Percentiles rank a stretch among this genome's conserved stretches.
These are phyloP conservation scores for Distichodus sexfasciatus DNA, from an alignment of 2,797 vertebrate genomes.

Conservation along the genomic window DNA sequence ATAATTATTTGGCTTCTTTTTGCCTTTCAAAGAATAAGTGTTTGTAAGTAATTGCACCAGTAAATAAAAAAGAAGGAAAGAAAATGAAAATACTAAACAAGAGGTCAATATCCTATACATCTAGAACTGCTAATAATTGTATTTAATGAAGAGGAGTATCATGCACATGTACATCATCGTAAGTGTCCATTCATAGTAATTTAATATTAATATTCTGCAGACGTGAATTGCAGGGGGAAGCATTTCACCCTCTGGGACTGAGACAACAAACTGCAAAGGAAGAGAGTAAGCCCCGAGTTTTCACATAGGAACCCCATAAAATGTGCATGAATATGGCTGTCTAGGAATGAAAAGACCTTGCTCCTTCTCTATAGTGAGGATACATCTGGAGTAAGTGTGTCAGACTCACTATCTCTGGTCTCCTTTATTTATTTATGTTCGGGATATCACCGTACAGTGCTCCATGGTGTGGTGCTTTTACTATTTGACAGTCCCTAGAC, in stretches of 20 bases:
- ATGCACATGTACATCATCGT: background rate
- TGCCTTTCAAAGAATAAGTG: too few relatives aligned
- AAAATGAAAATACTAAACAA: too few relatives aligned
- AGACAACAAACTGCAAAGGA: background rate
- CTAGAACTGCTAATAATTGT: background rate
- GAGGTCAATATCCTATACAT: background rate
- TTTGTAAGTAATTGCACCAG: too few relatives aligned
- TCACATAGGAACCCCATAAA: slow-evolving; percentile 69
- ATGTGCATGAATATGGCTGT: slow-evolving; percentile 75
- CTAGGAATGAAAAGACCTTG: slow-evolving; percentile 66
- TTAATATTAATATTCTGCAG: background rate
- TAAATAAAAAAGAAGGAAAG: too few relatives aligned
- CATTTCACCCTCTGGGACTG: background rate
- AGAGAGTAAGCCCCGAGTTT: slow-evolving; percentile 39
- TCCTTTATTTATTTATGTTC: slow-evolving; percentile 64
- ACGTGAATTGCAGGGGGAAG: background rate
- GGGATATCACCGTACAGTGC: slow-evolving; percentile 20
- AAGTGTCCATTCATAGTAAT: background rate
- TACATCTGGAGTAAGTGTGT: slow-evolving; percentile 15
- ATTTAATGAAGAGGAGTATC: background rate
- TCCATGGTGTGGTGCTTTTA: slow-evolving; percentile 9
- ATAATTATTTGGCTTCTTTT: too few relatives aligned
- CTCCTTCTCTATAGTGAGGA: slow-evolving; percentile 40
- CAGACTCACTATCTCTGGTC: background rate
- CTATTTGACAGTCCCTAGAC: background rate